Evolutionary conservation across 2,797 vertebrate genomes (phyloP).

Genomic region (Furcifer pardalis): DNA sequence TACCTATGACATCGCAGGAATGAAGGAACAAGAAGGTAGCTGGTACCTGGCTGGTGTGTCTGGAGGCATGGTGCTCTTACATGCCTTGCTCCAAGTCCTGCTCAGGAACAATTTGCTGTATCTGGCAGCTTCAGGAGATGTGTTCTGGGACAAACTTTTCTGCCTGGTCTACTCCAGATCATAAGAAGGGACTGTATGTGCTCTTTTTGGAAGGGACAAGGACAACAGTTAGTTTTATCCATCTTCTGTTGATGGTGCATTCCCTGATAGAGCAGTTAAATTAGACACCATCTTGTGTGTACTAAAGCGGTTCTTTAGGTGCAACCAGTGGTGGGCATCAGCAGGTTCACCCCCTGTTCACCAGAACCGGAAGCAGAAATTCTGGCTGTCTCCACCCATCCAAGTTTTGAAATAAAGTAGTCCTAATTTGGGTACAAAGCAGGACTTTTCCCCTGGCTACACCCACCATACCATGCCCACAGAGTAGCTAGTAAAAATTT

Average conservation of each 20-base stretch:
- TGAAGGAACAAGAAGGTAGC: not conserved
- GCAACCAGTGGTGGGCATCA: no score
- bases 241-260: not conserved
- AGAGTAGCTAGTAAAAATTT: no score
- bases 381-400: no score
- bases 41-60: not conserved
- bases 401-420: no score
- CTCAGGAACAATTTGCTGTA: not conserved
- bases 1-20: not conserved
- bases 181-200: not conserved
- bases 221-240: no score
- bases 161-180: not conserved
- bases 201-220: no score
- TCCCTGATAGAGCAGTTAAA: not conserved
- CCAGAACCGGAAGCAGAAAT: no score
- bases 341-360: no score
- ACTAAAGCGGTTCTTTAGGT: slow-evolving; percentile 36
- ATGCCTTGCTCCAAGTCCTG: not conserved
- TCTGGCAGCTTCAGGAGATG: not conserved
- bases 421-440: no score
- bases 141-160: not conserved
- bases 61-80: no score
- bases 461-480: no score
- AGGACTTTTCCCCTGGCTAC: no score
- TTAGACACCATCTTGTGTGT: not conserved